These are phyloP conservation scores for Vidua chalybeata DNA, from an alignment of 2,113 vertebrate species.

Conservation along the genomic window DNA sequence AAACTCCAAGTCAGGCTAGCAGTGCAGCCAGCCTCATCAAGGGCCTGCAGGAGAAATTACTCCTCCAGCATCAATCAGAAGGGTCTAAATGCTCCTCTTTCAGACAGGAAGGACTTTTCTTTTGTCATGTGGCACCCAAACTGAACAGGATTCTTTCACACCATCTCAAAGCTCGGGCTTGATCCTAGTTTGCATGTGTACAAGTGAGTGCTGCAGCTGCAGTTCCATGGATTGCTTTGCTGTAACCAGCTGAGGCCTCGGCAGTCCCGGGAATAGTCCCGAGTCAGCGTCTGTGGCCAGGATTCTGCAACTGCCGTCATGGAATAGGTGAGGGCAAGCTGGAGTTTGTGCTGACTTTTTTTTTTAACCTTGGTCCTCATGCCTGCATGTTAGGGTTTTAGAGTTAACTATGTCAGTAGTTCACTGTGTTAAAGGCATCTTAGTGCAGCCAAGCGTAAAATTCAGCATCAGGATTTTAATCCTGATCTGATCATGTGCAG, in stretches of 20 bases:
- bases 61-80: conserved; percentile 26
- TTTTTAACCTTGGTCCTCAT: neutral
- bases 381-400: neutral
- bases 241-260: neutral
- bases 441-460: neutral
- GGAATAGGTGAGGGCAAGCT: conserved; percentile 7
- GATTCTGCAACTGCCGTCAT: neutral
- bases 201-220: conserved; percentile 53
- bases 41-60: neutral
- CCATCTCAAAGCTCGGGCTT: conserved; percentile 59
- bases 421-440: conserved; percentile 2
- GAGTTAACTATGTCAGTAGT: neutral
- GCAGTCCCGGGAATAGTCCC: neutral
- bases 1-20: conserved; percentile 28
- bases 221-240: neutral
- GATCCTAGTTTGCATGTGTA: neutral
- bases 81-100: conserved; percentile 45
- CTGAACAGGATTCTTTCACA: conserved; percentile 55
- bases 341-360: neutral
- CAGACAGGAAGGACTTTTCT: conserved; percentile 23
- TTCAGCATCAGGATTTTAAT: neutral
- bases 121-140: conserved; percentile 28
- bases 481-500: neutral
- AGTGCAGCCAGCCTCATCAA: conserved; percentile 1
- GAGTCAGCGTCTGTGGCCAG: neutral